Base-by-base conservation (phyloP, 2,113 vertebrate species). In the Plotosus lineatus region DNA sequence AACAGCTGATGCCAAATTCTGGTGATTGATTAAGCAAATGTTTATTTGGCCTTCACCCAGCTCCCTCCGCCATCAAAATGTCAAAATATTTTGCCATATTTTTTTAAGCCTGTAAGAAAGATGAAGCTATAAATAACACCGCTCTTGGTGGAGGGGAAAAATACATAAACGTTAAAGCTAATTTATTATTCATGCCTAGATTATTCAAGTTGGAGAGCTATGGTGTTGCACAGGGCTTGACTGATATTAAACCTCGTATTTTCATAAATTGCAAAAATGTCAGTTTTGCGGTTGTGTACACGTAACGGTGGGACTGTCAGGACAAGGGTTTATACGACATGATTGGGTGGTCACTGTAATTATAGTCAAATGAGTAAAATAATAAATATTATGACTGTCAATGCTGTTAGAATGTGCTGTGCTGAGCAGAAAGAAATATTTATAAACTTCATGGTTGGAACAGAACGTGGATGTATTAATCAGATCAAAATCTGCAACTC, bases 121-220 rank as follows among this genome's bases (percentile, higher is more conserved):
- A 92, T 90, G 84, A 85, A 60, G 85, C 85, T 87, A 91, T 91
- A 90, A 89, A 91, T 92, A 90, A 90, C 83, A n/a, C 58, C 15
- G 71, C 71, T 83, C 66, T 81, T 82, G 56, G 79, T 81, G 79
- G 87, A 83, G 86, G 90, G 82, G 79, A 77, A 89, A 89, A 89
- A 90, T 86, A 88, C 80, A 89, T 89, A 88, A 88, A 90, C 83
- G 90, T 90, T 87, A 90, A 89, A 85, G 86, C 87, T 90, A 77
- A 89, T 91, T 89, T 87, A 89, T 88, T 89, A 91, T 90, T 92
- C 90, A 90, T 88, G 88, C 86, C 79, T 86, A 88, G 88, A 92
- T 92, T 91, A 90, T 82, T 91, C 89, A 92, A 88, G 90, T 80
- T 72, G 79, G 77, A 82, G 75, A 79, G 80, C 80, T 72, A 14